A percentile compares a stretch with the other conserved stretches of the same genome.
phyloP scores from a whole-genome alignment of 2,113 vertebrate species.

The Nibea albiflora region DNA sequence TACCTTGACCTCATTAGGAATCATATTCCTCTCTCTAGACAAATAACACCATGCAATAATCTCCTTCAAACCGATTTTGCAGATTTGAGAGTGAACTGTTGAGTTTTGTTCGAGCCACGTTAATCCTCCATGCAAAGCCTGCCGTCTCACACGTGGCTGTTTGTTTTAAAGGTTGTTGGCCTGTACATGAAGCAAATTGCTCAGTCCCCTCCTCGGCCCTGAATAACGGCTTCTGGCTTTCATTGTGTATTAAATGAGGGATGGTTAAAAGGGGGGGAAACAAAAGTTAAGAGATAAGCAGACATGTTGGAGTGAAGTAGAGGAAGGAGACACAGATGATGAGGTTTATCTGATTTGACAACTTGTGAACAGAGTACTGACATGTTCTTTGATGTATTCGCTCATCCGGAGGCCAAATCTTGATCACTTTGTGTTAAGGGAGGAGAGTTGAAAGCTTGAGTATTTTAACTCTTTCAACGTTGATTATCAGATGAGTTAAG shows the following conservation, averaged over 20 bases:
- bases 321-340: constrained; percentile 5
- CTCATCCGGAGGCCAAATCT: constrained; percentile 7
- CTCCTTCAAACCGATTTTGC: constrained; percentile 56
- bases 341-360: constrained; percentile 24
- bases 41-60: constrained; percentile 57
- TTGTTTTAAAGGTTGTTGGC: constrained; percentile 20
- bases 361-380: constrained; percentile 1
- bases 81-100: constrained; percentile 63
- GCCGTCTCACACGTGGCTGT: constrained; percentile 13
- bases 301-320: not conserved
- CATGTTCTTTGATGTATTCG: not conserved
- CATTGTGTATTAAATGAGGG: not conserved
- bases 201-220: not conserved
- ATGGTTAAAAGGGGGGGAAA: not conserved
- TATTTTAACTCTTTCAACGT: constrained; percentile 8
- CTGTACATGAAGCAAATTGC: not conserved
- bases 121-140: constrained; percentile 52
- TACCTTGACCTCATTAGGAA: constrained; percentile 49
- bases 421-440: constrained; percentile 6
- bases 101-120: constrained; percentile 42
- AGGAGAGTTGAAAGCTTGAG: not conserved
- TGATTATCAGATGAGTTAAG: constrained; percentile 6
- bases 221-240: not conserved
- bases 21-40: constrained; percentile 41
- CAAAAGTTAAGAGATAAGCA: not conserved